Conservation (phyloP, 2,888 invertebrate genomes). For the Drosophila ustulata region DNA sequence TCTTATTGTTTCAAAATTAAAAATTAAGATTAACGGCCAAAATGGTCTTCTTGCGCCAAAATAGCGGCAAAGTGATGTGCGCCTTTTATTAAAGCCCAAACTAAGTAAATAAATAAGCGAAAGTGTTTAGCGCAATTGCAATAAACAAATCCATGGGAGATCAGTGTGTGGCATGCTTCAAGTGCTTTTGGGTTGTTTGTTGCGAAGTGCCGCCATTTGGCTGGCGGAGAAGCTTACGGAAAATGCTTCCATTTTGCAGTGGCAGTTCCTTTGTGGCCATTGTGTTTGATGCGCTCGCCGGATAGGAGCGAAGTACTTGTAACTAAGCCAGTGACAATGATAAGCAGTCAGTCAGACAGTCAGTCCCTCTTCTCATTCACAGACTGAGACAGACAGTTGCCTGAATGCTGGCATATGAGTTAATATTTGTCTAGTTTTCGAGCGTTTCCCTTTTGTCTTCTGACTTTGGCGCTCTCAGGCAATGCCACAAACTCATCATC, state of each 20-base stretch:
- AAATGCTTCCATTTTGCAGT: conserved; percentile 41
- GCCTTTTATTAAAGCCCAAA: neutral
- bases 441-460: conserved; percentile 69
- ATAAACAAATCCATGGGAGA: conserved; percentile 13
- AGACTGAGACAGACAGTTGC: neutral
- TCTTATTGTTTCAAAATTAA: neutral
- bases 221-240: conserved; percentile 27
- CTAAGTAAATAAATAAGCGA: conserved; percentile 6
- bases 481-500: conserved; percentile 24
- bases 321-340: conserved; percentile 28
- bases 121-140: neutral
- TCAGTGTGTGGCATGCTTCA: conserved; percentile 3
- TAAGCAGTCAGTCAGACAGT: neutral
- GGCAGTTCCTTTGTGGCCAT: conserved; percentile 36
- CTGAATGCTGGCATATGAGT: conserved; percentile 54
- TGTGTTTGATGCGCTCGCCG: conserved; percentile 17
- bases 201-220: conserved; percentile 19
- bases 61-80: conserved; percentile 9
- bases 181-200: neutral
- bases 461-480: conserved; percentile 45
- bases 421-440: conserved; percentile 77
- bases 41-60: conserved; percentile 7
- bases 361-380: neutral
- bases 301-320: conserved; percentile 9
- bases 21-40: conserved; percentile 30